A percentile compares a stretch with the other conserved stretches of the same genome.
Conservation (phyloP, 2,113 vertebrate genomes). For the Nicator chloris region DNA sequence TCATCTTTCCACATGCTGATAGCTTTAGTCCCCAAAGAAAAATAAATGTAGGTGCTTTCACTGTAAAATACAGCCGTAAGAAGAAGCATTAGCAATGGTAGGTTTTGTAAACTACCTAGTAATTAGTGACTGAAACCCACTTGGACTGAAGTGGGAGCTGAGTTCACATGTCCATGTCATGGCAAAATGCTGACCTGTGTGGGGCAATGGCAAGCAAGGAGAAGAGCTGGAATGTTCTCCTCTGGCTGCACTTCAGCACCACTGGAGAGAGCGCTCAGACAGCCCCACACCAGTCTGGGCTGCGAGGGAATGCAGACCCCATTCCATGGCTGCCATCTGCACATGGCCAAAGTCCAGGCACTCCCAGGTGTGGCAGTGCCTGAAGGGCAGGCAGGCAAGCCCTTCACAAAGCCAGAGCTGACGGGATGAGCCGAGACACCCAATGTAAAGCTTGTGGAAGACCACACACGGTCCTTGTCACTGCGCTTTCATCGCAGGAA, state of each 20-base stretch:
- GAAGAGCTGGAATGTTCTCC: not conserved
- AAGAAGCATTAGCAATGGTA: not conserved
- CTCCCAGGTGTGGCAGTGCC: not conserved
- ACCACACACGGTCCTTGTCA: not conserved
- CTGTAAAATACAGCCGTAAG: not conserved
- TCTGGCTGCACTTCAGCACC: not conserved
- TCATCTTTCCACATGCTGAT: not conserved
- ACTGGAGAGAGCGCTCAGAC: accelerated
- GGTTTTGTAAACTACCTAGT: not conserved
- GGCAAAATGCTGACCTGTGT: not conserved
- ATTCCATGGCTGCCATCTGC: not conserved
- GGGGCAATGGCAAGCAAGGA: not conserved
- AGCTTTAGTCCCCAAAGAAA: not conserved
- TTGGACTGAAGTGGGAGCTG: not conserved
- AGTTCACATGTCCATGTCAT: not conserved
- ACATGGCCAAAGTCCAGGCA: accelerated
- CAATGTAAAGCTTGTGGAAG: accelerated
- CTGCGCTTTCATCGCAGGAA: not conserved
- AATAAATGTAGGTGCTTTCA: not conserved
- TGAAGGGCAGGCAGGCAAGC: not conserved
- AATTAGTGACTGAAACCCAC: not conserved
- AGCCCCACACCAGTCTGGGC: not conserved
- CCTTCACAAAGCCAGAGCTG: not conserved
- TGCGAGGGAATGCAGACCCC: accelerated
- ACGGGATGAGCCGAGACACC: not conserved